Evolutionary conservation across 2,888 invertebrate genomes (phyloP).

Genomic region (Synergus itoensis): DNA sequence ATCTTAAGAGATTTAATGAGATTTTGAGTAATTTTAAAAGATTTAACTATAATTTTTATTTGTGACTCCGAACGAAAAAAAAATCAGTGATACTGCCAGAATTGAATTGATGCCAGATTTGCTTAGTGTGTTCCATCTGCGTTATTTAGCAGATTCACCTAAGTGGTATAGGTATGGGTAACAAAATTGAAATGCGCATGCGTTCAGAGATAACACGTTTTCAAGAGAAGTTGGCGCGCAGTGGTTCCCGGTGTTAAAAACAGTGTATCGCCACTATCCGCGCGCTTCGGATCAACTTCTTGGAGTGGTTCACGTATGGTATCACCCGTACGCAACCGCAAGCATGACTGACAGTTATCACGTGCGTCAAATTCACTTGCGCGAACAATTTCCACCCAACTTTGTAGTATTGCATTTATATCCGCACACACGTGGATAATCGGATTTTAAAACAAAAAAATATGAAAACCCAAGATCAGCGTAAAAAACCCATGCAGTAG

Average conservation of each 20-base stretch:
- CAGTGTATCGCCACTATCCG: slow-evolving; percentile 51
- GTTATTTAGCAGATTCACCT: background rate
- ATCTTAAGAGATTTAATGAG: no score
- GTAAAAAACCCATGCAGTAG: slow-evolving; percentile 6
- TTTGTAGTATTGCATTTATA: background rate
- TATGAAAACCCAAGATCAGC: background rate
- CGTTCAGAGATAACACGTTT: slow-evolving; percentile 20
- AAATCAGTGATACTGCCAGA: background rate
- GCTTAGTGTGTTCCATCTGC: background rate
- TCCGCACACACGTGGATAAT: background rate
- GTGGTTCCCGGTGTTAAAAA: slow-evolving; percentile 31
- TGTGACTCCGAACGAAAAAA: no score
- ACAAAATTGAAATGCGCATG: slow-evolving; percentile 11
- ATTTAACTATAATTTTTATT: no score
- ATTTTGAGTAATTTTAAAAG: no score
- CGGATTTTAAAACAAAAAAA: background rate
- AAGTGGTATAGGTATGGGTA: background rate
- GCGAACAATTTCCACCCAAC: slow-evolving; percentile 23
- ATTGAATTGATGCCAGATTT: background rate
- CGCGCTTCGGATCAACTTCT: slow-evolving; percentile 51
- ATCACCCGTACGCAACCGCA: slow-evolving; percentile 42
- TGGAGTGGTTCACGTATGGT: slow-evolving; percentile 39
- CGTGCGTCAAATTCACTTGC: slow-evolving; percentile 30
- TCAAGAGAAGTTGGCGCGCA: slow-evolving; percentile 39
- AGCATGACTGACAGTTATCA: slow-evolving; percentile 44